These are phyloP conservation scores for Callosobruchus maculatus DNA, from an alignment of 2,888 invertebrate species.

Conservation along the genomic window DNA sequence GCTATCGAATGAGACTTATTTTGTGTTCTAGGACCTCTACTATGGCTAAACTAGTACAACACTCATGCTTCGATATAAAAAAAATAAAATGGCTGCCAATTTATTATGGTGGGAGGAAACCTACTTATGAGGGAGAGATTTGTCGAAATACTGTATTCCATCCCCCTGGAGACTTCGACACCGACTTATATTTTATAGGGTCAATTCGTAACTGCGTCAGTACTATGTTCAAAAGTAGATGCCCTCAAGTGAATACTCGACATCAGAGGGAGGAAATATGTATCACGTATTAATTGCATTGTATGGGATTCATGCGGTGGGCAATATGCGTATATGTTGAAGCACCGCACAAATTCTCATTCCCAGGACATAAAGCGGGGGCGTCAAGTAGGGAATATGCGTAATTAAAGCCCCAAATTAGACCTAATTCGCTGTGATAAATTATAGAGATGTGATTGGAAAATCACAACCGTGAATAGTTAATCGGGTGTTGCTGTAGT, in stretches of 20 bases:
- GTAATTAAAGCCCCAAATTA: background rate
- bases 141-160: too few species aligned
- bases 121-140: too few species aligned
- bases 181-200: too few species aligned
- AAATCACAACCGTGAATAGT: background rate
- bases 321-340: background rate
- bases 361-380: background rate
- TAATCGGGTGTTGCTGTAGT: background rate
- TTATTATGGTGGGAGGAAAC: too few species aligned
- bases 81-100: too few species aligned
- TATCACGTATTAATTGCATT: background rate
- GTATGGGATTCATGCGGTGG: background rate
- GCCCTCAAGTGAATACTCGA: background rate
- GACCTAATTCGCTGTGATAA: background rate
- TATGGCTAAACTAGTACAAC: too few species aligned
- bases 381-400: background rate
- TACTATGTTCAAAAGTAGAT: background rate
- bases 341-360: background rate
- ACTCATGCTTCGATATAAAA: too few species aligned
- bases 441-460: background rate
- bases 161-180: too few species aligned
- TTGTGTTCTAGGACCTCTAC: too few species aligned
- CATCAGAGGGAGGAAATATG: background rate
- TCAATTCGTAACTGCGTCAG: background rate
- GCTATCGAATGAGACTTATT: too few species aligned